Evolutionary conservation across 2,797 vertebrate species (phyloP), one percentile per base, ranked within the genome.

Genomic region (Sebastolobus alascanus): DNA sequence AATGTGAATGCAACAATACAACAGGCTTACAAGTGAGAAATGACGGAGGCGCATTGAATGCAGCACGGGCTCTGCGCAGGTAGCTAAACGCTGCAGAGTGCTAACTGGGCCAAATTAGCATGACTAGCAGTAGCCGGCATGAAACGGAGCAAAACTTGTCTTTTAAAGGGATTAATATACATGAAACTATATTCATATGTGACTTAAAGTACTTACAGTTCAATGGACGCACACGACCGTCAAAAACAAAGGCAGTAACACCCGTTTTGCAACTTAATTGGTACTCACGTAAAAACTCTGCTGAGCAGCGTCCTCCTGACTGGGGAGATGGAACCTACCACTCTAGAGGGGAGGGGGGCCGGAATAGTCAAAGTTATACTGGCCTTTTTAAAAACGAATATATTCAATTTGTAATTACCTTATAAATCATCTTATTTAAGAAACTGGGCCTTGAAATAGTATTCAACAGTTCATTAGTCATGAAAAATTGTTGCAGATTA

Each of bases 301-400:
- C 20, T 3, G 16, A 7, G 10, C 29, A 22, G 50, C 11, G 2
- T 67, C 40, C 4, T 52, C 5, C 5, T 13, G 3, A n/a, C 6
- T 4, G 12, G 22, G 8, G 18, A 67, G 5, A 8, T 14, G 65
- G 65, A 33, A 31, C 29, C 1, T 33, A 52, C 65, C 65, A 68
- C 14, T 66, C 8, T 46, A 16, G 22, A 10, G 18, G 37, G 37
- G 13, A 10, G 27, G 27, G 25, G 55, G 33, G 35, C 6, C 4
- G 8, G 50, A 58, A n/a, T 9, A 14, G 22, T 58, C 25, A 37
- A 59, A 40, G 8, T 29, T 5, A 22, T 22, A 14, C 1, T 35
- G 1, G n/a, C 7, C 2, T 60, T n/a, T 60, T 2, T 9, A 12
- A 61, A 37, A 11, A 1, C 0, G 1, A 4, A 20, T 0, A 54